phyloP scores from a whole-genome alignment of 1,140 invertebrate genomes.

The Drosophila neocordata region DNA sequence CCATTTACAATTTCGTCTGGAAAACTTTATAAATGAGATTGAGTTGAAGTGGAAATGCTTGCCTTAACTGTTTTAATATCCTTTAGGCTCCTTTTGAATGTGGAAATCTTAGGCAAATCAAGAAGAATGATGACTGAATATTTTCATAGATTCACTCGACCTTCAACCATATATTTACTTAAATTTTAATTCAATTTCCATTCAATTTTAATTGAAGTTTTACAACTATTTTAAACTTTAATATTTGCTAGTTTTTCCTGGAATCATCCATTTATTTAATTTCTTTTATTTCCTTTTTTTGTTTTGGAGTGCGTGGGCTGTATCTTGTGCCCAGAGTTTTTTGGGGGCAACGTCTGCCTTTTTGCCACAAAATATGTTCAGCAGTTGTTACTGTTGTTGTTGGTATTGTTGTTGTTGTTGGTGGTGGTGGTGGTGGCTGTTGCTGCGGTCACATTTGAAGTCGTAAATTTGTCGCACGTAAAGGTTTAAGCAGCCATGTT shows the following conservation, averaged over 20 bases:
- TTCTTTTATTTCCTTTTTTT: slow-evolving; percentile 6
- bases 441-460: slow-evolving; percentile 73
- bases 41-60: too few species aligned
- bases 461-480: slow-evolving; percentile 81
- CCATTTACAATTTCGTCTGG: not conserved
- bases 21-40: too few species aligned
- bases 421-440: slow-evolving; percentile 25
- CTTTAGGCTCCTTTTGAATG: too few species aligned
- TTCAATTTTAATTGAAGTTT: too few species aligned
- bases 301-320: slow-evolving; percentile 6
- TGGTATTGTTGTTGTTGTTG: slow-evolving; percentile 50
- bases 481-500: slow-evolving; percentile 78
- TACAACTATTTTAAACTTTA: too few species aligned
- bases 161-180: too few species aligned
- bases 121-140: too few species aligned
- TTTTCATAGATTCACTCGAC: too few species aligned
- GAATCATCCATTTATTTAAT: slow-evolving; percentile 4
- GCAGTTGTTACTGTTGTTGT: slow-evolving; percentile 40
- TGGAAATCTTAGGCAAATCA: too few species aligned
- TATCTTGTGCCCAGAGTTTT: not conserved
- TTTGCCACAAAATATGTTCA: slow-evolving; percentile 44
- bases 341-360: slow-evolving; percentile 13
- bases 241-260: not conserved
- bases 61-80: too few species aligned
- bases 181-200: too few species aligned